Evolutionary conservation across 2,888 invertebrate genomes (phyloP).

Genomic region (Nyleta sp.): DNA sequence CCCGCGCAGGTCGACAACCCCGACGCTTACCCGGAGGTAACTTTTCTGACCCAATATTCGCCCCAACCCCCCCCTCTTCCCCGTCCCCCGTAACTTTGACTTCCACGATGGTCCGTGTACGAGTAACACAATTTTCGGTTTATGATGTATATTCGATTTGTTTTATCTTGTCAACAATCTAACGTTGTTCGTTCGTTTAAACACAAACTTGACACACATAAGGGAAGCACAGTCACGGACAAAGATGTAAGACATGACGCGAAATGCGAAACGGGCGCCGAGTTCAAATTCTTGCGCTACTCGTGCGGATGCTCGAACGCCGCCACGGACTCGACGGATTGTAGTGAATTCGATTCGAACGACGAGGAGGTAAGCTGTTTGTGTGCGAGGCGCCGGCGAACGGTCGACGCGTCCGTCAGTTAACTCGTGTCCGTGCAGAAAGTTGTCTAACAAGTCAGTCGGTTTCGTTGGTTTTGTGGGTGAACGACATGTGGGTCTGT

Average conservation of each 20-base stretch:
- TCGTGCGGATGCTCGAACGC: constrained; percentile 21
- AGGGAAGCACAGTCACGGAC: constrained; percentile 23
- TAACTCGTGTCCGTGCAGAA: constrained; percentile 14
- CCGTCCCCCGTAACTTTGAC: no score
- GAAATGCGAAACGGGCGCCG: constrained; percentile 23
- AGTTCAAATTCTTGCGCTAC: constrained; percentile 25
- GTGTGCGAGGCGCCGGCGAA: neutral
- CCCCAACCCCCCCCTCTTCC: no score
- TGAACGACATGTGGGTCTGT: no score
- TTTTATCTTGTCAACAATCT: neutral
- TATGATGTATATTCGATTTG: neutral
- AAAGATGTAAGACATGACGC: constrained; percentile 49
- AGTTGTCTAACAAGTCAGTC: constrained; percentile 9
- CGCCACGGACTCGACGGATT: constrained; percentile 5
- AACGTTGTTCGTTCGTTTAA: neutral
- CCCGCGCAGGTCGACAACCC: constrained; percentile 73
- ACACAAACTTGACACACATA: neutral
- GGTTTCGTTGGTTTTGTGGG: no score
- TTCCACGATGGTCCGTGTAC: no score
- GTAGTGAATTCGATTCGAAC: constrained; percentile 28
- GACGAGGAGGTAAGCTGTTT: constrained; percentile 44
- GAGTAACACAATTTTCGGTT: no score
- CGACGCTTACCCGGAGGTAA: constrained; percentile 71
- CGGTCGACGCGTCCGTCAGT: neutral
- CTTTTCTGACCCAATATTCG: neutral